Base-by-base conservation (phyloP, 1,140 invertebrate species). In the Pseudomyrmex flavicornis region DNA sequence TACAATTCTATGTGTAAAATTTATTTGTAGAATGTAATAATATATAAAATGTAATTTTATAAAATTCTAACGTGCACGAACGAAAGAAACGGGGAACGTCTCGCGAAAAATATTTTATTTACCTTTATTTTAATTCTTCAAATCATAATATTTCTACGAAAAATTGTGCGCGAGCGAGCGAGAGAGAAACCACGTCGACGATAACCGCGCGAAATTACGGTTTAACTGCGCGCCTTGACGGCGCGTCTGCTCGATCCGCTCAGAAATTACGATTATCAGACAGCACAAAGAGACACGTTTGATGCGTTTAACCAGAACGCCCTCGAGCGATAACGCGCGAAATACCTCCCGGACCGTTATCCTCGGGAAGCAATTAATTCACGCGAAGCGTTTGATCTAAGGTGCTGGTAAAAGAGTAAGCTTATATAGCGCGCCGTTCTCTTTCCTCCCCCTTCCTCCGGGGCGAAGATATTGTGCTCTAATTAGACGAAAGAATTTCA, bases 401-500 rank as follows among this genome's bases (percentile, higher is more conserved):
- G 76, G 58, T 52, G 15, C 17, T 15, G 54, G 20, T 52, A 56
- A 79, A 62, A 74, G 48, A 70, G 63, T 74, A 63, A 69, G 76
- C 59, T 58, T 56, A 66, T 44, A 56, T 65, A 84, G 79, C 12
- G 35, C 35, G 35, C 4, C 35, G 7, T 35, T 68, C 65, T 65
- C 73, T 82, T 12, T 2, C 2, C 22, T 9, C 7, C 20, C 20
- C 20, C 20, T 17, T 0, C 20, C 20, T 22, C 59, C 10, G 12
- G 22, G 20, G 62, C 52, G 20, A 69, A 85, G 77, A 85, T 85
- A 85, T 83, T 85, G 73, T 68, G 59, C 76, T 82, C 61, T 85
- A 89, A 88, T 88, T 86, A 84, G 56, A 76, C 63, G 61, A 89
- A 89, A 86, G 69, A 86, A 76, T 88, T 89, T 86, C 70, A 88